Evolutionary conservation across 2,113 vertebrate genomes (phyloP).

Genomic region (Xenopus borealis): DNA sequence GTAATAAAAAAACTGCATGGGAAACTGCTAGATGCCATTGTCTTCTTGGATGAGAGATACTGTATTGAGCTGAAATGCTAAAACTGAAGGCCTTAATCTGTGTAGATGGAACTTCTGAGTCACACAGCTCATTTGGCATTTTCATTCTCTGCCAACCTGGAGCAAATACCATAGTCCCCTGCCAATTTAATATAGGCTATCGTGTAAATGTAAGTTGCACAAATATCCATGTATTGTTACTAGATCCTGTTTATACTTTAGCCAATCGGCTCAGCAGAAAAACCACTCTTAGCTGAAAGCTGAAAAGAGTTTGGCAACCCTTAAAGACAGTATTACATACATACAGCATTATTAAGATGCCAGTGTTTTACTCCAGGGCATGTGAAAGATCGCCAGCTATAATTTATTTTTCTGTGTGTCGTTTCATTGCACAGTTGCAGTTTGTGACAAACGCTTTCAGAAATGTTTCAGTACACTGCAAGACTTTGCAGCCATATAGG

Average conservation of each 20-base stretch:
- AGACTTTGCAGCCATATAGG: constrained; percentile 49
- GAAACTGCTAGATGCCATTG: not conserved
- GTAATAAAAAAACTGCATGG: no score
- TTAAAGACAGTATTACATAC: not conserved
- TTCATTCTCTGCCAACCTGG: constrained; percentile 27
- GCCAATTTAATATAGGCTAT: constrained; percentile 17
- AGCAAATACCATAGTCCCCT: constrained; percentile 6
- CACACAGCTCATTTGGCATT: constrained; percentile 30
- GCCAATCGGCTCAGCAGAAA: no score
- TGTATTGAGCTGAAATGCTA: not conserved
- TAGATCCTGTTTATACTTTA: no score
- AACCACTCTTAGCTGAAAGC: no score
- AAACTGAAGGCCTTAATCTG: constrained; percentile 12
- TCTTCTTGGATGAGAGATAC: not conserved
- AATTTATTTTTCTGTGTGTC: not conserved
- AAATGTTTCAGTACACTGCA: constrained; percentile 21
- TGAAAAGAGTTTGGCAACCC: no score
- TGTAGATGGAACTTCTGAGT: constrained; percentile 36
- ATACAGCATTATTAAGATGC: not conserved
- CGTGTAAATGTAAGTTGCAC: constrained; percentile 8
- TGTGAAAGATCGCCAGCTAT: not conserved
- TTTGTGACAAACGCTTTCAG: constrained; percentile 9
- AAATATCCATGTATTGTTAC: not conserved
- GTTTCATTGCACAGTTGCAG: not conserved
- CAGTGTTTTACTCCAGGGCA: not conserved